Evolutionary conservation across 2,888 invertebrate species (phyloP), one percentile per base, ranked within the genome.

Genomic region (Cepaea hortensis): DNA sequence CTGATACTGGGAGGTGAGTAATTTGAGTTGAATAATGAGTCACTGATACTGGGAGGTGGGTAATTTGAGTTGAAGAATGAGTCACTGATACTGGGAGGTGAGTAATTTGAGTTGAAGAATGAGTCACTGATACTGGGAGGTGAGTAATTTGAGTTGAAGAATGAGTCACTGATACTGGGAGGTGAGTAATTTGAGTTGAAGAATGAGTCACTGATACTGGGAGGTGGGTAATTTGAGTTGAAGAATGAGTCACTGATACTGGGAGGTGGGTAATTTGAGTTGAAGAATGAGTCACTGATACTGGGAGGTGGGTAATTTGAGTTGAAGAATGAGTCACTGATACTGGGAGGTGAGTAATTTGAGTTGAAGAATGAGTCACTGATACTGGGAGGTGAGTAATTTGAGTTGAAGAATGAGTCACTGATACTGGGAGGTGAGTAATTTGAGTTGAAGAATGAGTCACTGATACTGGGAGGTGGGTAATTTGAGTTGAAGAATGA

Each of bases 331-430:
- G 35, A 35, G 35, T 35, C 35, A 35, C 35, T 84, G 23, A 61
- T 75, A 13, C 62, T 9, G 20, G 35, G 35, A 35, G 35, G 35
- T 35, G 35, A 35, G 0, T 35, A 35, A 35, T 61, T 46, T 9
- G 76, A 55, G 13, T 84, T 84, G 65, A 84, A 76, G 76, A 65
- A 76, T 3, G 68, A 84, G 18, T 76, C 75, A 4, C 46, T 84
- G 46, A 62, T 76, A 15, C 48, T 61, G 23, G 76, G 62, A 62
- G 76, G 84, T 84, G 35, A 35, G 35, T 35, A 35, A 35, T 35
- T 35, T 35, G 35, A 35, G 35, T 35, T 35, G 35, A 35, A 75
- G 35, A 35, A 0, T 35, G 35, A 35, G 35, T 35, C 35, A 35
- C 35, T 35, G 35, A 35, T 35, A 35, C 35, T 35, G 35, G 35